Conservation (phyloP, 1,140 invertebrate genomes). For the Meloidogyne floridensis region DNA sequence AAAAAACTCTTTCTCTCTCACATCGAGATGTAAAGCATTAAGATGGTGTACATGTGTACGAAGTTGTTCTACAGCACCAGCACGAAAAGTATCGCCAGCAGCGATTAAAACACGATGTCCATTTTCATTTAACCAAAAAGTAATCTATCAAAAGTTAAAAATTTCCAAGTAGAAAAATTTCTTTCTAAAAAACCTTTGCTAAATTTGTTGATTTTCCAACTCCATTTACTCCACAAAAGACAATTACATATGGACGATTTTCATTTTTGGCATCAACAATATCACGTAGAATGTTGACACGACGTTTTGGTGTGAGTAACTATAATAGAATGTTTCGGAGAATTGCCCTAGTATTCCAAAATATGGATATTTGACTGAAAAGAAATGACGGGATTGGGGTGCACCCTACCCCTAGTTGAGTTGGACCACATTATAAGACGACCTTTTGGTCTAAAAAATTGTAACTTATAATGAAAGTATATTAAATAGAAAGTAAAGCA, state of each 20-base stretch:
- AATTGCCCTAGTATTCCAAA: not conserved
- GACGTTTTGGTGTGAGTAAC: constrained; percentile 87
- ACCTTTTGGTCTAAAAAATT: no score
- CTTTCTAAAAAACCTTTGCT: constrained; percentile 75
- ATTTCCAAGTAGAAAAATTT: not conserved
- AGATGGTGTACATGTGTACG: constrained; percentile 90
- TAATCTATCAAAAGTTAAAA: constrained; percentile 72
- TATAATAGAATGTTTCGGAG: constrained; percentile 63
- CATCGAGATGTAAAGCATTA: constrained; percentile 84
- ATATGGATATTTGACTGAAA: no score
- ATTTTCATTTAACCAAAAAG: constrained; percentile 99
- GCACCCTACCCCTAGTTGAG: no score
- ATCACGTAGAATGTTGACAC: constrained; percentile 94
- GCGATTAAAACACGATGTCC: constrained; percentile 92
- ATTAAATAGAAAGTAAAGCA: no score
- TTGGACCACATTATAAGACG: no score
- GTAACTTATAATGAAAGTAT: no score
- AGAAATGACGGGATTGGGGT: no score
- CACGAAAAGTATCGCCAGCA: constrained; percentile 97
- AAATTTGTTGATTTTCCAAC: constrained; percentile 99
- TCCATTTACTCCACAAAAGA: constrained; percentile 98
- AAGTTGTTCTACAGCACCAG: constrained; percentile 96
- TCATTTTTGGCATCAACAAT: constrained; percentile 82
- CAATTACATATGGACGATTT: constrained; percentile 86
- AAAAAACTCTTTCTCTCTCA: not conserved